Conservation (phyloP, 2,113 vertebrate species). For the Saccopteryx leptura region DNA sequence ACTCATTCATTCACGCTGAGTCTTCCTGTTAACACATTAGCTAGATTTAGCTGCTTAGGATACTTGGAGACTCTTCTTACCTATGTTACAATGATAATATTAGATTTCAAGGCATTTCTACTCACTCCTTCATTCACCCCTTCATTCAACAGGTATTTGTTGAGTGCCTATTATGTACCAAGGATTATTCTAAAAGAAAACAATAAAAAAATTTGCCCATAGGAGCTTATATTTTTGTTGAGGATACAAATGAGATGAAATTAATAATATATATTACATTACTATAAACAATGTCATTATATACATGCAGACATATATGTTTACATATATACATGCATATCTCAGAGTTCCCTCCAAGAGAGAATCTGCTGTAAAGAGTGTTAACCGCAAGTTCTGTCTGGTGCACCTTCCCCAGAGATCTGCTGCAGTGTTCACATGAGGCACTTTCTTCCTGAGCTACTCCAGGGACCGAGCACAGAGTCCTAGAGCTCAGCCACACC, state of each 20-base stretch:
- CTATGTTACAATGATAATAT: not conserved
- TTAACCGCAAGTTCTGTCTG: not conserved
- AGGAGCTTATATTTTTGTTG: slow-evolving; percentile 18
- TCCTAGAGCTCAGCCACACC: not conserved
- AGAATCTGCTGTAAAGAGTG: not conserved
- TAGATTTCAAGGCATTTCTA: slow-evolving; percentile 28
- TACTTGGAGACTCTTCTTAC: not conserved
- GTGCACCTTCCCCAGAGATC: not conserved
- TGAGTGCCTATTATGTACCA: not conserved
- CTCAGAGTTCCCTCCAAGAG: not conserved
- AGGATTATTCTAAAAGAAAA: slow-evolving; percentile 31
- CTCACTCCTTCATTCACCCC: not conserved
- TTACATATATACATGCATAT: not conserved
- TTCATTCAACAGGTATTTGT: slow-evolving; percentile 23
- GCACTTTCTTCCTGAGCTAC: not conserved
- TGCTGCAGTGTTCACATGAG: not conserved
- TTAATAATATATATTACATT: not conserved
- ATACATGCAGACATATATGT: not conserved
- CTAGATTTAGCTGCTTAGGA: not conserved
- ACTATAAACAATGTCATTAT: not conserved
- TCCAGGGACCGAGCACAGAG: not conserved
- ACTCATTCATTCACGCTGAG: not conserved
- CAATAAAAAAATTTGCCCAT: not conserved
- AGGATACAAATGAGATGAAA: slow-evolving; percentile 13
- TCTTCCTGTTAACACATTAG: not conserved